These are phyloP conservation scores for Aleiodes testaceus DNA, from an alignment of 2,888 invertebrate species.

Conservation along the genomic window DNA sequence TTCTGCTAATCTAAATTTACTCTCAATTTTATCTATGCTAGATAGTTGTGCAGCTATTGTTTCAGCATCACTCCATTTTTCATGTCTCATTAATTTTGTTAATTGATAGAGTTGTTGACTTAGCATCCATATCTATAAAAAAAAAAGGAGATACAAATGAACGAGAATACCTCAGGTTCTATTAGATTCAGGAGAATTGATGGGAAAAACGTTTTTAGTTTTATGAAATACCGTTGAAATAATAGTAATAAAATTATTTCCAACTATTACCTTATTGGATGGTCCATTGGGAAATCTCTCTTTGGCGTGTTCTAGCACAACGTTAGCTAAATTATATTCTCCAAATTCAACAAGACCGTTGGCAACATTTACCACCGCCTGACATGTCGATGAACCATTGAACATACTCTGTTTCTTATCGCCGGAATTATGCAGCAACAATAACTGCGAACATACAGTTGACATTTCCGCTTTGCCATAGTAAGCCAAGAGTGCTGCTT, in stretches of 20 bases:
- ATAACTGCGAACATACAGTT: constrained; percentile 84
- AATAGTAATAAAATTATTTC: neutral
- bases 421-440: constrained; percentile 85
- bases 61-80: constrained; percentile 75
- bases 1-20: constrained; percentile 72
- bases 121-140: constrained; percentile 79
- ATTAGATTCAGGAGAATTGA: too few relatives aligned
- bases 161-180: too few relatives aligned
- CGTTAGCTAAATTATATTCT: constrained; percentile 76
- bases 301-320: constrained; percentile 78
- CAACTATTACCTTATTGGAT: constrained; percentile 63
- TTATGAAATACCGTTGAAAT: neutral
- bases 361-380: constrained; percentile 81
- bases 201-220: too few relatives aligned
- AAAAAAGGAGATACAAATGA: neutral
- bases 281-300: constrained; percentile 80
- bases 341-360: constrained; percentile 76
- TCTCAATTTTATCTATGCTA: constrained; percentile 74
- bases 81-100: constrained; percentile 72
- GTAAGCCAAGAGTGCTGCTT: constrained; percentile 89
- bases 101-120: constrained; percentile 77
- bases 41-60: constrained; percentile 73
- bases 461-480: constrained; percentile 92
- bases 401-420: constrained; percentile 74
- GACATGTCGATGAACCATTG: constrained; percentile 81